A percentile compares a stretch with the other conserved stretches of the same genome.
Evolutionary conservation across 2,888 invertebrate genomes (phyloP).

Genomic region (Malthinus flaveolus): DNA sequence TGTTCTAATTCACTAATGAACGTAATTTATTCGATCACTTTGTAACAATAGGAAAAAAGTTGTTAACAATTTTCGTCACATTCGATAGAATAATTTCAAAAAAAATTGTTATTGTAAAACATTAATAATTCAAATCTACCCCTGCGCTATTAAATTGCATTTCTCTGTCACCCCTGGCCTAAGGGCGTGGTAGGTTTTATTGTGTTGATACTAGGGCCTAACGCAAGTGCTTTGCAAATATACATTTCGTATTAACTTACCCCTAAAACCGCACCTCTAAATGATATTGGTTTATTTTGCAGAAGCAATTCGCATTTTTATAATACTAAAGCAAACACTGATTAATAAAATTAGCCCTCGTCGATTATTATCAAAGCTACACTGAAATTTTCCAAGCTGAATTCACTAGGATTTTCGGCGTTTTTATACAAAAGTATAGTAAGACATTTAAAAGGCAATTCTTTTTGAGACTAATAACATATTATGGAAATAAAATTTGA

Average conservation of each 20-base stretch:
- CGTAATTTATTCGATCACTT: too few species aligned
- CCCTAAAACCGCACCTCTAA: conserved; percentile 43
- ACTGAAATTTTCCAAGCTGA: too few species aligned
- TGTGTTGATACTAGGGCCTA: conserved; percentile 49
- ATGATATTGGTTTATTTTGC: conserved; percentile 44
- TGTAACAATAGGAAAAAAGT: too few species aligned
- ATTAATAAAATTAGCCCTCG: neutral
- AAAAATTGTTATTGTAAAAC: conserved; percentile 10
- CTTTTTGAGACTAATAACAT: too few species aligned
- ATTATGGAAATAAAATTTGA: too few species aligned
- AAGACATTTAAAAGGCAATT: too few species aligned
- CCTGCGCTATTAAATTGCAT: conserved; percentile 45
- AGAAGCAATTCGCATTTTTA: conserved; percentile 41
- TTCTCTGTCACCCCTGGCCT: conserved; percentile 43
- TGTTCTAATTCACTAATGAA: too few species aligned
- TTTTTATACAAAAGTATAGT: too few species aligned
- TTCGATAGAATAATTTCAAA: neutral
- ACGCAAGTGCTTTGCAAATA: conserved; percentile 53
- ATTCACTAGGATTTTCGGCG: too few species aligned
- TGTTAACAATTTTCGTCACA: too few species aligned
- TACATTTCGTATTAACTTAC: conserved; percentile 50
- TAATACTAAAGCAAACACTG: conserved; percentile 26
- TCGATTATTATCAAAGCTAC: neutral
- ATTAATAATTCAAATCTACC: conserved; percentile 35
- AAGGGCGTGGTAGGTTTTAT: conserved; percentile 47